Base-by-base conservation (phyloP, 1,140 invertebrate species). In the Drosophila sturtevanti region DNA sequence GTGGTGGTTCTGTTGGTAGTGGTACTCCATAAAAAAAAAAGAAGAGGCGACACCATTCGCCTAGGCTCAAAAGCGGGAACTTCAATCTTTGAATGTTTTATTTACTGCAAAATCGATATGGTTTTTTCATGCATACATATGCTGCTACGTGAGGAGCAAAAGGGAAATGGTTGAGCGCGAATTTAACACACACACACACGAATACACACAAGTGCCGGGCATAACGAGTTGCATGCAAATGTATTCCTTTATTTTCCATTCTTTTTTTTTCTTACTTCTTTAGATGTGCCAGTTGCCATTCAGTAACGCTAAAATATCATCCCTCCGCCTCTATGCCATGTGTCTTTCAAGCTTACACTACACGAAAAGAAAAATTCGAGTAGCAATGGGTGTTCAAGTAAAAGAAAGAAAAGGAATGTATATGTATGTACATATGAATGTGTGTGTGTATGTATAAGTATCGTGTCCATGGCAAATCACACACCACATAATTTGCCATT, bases 51-150 rank as follows among this genome's bases (percentile, higher is more conserved):
- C 82, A 87, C 82, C 82, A 86, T 86, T 86, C 82, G 79, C 82
- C 82, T 86, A 86, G 87, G 82, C 82, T 86, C 79, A 86, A 87
- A 86, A 86, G 82, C 82, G 84, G 79, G 76, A 87, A 86, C 82
- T 86, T 86, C 82, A 86, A 86, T 86, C 82, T 86, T 87, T 86
- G 82, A 86, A 86, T 86, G 82, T 86, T 86, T 86, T 86, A 86
- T 86, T 86, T 86, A 86, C 82, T 86, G 82, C 82, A 86, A 86
- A 86, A 86, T 86, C 82, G 82, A 86, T 86, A 86, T 87, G 82
- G 75, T 86, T 86, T 82, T 85, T 82, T 72, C 16, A 21, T 10
- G 41, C 41, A 48, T 18, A 64, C 60, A 76, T 48, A 60, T 71
- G 54, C 37, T 58, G 52, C 48, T 72, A 59, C 52, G 67, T 38